Percentiles rank a stretch among this genome's conserved stretches.
Evolutionary conservation across 2,797 vertebrate species (phyloP).

Genomic region (Neosalanx taihuensis): DNA sequence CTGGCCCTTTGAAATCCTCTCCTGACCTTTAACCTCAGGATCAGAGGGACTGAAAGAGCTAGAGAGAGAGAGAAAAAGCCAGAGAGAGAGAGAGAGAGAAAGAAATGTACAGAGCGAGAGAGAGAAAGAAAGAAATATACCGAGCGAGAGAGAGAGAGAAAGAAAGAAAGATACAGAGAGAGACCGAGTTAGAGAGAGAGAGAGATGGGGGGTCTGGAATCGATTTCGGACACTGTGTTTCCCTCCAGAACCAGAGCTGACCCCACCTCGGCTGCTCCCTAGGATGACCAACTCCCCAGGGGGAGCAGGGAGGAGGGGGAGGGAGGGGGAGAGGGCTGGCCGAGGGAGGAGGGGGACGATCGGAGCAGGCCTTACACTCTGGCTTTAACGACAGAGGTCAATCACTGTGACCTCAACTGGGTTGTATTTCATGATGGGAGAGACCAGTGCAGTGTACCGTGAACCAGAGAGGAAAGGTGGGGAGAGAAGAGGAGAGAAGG

Average conservation of each 20-base stretch:
- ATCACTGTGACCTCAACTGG: no score
- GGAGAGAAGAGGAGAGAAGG: constrained; percentile 52
- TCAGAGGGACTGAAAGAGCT: neutral
- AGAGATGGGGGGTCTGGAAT: constrained; percentile 60
- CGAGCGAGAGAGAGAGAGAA: constrained; percentile 43
- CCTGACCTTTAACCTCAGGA: neutral
- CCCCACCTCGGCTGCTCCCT: constrained; percentile 44
- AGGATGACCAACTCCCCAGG: no score
- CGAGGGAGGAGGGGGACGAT: constrained; percentile 4
- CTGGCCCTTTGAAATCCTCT: no score
- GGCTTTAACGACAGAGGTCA: no score
- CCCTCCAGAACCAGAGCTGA: constrained; percentile 50
- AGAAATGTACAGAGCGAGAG: constrained; percentile 14
- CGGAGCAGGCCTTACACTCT: no score
- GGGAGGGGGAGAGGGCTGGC: constrained; percentile 6
- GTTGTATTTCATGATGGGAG: no score
- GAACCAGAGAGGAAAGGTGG: constrained; percentile 31
- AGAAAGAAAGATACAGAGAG: constrained; percentile 20
- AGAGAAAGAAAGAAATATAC: constrained; percentile 13
- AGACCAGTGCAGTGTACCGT: no score
- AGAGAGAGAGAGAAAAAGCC: constrained; percentile 34
- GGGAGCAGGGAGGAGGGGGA: neutral
- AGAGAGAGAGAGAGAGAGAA: constrained; percentile 25
- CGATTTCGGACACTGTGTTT: constrained; percentile 65
- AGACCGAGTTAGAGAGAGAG: no score